Percentiles rank a stretch among this genome's conserved stretches.
phyloP scores from a whole-genome alignment of 2,797 vertebrate species.

The Characodon lateralis region DNA sequence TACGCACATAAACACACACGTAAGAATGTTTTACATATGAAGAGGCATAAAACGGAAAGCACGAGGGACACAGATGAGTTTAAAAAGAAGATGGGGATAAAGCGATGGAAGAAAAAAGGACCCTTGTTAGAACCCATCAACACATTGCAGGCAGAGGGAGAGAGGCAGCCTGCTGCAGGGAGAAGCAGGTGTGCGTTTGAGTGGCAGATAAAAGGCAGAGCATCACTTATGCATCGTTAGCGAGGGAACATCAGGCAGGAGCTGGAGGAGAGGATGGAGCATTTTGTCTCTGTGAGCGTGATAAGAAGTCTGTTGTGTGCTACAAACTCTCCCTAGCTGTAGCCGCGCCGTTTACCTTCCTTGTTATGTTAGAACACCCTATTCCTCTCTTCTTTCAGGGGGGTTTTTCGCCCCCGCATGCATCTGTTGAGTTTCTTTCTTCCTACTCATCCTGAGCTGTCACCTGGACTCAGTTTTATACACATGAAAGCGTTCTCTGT shows the following conservation, averaged over 20 bases:
- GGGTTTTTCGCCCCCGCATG: slow-evolving; percentile 12
- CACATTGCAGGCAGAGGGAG: slow-evolving; percentile 34
- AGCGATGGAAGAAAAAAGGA: slow-evolving; percentile 10
- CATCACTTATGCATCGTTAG: slow-evolving; percentile 72
- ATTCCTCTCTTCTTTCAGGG: slow-evolving; percentile 31
- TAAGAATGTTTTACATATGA: slow-evolving; percentile 29
- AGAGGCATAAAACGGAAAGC: slow-evolving; percentile 32
- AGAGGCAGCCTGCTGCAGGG: slow-evolving; percentile 17
- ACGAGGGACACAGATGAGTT: slow-evolving; percentile 27
- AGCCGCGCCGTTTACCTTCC: slow-evolving; percentile 39
- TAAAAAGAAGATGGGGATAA: slow-evolving; percentile 3
- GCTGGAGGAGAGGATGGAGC: slow-evolving; percentile 43
- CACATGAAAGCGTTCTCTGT: not conserved
- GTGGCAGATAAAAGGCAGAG: slow-evolving; percentile 74
- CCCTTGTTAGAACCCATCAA: slow-evolving; percentile 41
- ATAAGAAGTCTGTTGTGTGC: slow-evolving; percentile 53
- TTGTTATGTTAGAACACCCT: slow-evolving; percentile 49
- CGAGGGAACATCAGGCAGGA: slow-evolving; percentile 68
- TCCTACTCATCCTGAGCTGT: slow-evolving; percentile 17
- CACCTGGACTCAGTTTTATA: slow-evolving; percentile 9
- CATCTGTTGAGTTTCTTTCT: slow-evolving; percentile 4
- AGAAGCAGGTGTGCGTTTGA: slow-evolving; percentile 71
- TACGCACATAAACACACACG: slow-evolving; percentile 11
- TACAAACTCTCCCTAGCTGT: slow-evolving; percentile 32
- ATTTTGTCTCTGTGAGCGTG: slow-evolving; percentile 54